Conservation (phyloP, 2,797 vertebrate species). For the Etheostoma perlongum region DNA sequence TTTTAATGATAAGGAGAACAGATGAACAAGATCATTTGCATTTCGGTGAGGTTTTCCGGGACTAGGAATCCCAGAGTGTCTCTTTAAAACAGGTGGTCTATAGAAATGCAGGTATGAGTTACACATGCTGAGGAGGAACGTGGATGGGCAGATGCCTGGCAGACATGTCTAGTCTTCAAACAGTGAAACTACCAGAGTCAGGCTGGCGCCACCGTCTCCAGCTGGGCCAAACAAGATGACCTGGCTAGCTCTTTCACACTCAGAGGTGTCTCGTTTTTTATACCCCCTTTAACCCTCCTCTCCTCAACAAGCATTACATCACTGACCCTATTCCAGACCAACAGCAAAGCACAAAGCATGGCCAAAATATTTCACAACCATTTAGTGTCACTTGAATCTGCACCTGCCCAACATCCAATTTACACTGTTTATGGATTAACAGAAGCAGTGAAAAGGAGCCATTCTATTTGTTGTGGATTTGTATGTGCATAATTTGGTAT, state of each 20-base stretch:
- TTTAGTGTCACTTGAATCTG: constrained; percentile 50
- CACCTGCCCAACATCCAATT: constrained; percentile 48
- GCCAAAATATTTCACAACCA: constrained; percentile 43
- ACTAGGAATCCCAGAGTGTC: constrained; percentile 24
- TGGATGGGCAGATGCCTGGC: constrained; percentile 39
- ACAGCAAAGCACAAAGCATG: constrained; percentile 33
- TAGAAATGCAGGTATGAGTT: constrained; percentile 66
- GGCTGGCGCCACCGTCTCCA: constrained; percentile 73
- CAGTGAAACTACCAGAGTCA: constrained; percentile 69
- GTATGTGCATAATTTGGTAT: constrained; percentile 46
- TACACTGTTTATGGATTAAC: constrained; percentile 21
- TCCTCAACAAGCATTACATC: constrained; percentile 73
- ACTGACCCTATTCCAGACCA: constrained; percentile 63
- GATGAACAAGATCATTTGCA: constrained; percentile 6
- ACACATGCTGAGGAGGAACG: constrained; percentile 47
- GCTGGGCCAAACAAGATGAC: constrained; percentile 66
- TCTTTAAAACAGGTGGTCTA: constrained; percentile 48
- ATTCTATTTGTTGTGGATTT: constrained; percentile 59
- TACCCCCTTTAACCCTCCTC: constrained; percentile 35
- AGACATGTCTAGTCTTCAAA: constrained; percentile 61
- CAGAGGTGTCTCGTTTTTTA: constrained; percentile 66
- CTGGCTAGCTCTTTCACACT: constrained; percentile 50
- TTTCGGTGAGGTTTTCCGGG: constrained; percentile 15
- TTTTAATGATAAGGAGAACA: constrained; percentile 13
- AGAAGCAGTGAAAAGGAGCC: constrained; percentile 34